Evolutionary conservation across 2,888 invertebrate species (phyloP).

Genomic region (Empis stercorea): DNA sequence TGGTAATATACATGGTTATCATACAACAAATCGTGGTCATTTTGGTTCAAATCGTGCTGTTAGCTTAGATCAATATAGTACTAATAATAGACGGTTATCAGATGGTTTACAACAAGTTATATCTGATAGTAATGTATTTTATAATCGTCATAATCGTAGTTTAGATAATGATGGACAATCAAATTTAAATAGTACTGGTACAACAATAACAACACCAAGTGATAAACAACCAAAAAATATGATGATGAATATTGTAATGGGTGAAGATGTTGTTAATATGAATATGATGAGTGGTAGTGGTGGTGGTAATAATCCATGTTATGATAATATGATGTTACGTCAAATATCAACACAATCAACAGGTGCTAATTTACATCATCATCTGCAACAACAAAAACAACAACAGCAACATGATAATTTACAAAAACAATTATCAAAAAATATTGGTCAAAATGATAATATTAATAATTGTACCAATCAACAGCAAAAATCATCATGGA

Average conservation of each 20-base stretch:
- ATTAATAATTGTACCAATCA: constrained; percentile 8
- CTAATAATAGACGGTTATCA: constrained; percentile 33
- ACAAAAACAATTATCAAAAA: neutral
- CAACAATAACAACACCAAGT: constrained; percentile 8
- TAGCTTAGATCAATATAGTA: constrained; percentile 36
- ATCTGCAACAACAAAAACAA: neutral
- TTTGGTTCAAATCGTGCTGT: constrained; percentile 37
- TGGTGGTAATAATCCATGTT: neutral
- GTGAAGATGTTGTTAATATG: constrained; percentile 18
- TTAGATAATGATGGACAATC: constrained; percentile 20
- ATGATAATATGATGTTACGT: neutral
- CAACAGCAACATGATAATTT: too few relatives aligned
- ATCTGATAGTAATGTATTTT: constrained; percentile 36
- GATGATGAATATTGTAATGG: constrained; percentile 14
- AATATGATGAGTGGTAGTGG: constrained; percentile 7
- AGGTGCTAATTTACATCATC: neutral
- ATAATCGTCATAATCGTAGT: constrained; percentile 31
- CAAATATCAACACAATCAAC: neutral
- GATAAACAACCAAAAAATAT: constrained; percentile 6
- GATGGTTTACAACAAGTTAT: constrained; percentile 36
- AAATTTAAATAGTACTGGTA: constrained; percentile 10
- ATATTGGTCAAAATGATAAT: constrained; percentile 4
- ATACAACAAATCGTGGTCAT: constrained; percentile 29
- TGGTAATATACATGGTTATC: constrained; percentile 36
- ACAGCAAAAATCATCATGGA: constrained; percentile 19